These are phyloP conservation scores for Apistogramma diplotaenia DNA, from an alignment of 2,113 vertebrate genomes.

Conservation along the genomic window DNA sequence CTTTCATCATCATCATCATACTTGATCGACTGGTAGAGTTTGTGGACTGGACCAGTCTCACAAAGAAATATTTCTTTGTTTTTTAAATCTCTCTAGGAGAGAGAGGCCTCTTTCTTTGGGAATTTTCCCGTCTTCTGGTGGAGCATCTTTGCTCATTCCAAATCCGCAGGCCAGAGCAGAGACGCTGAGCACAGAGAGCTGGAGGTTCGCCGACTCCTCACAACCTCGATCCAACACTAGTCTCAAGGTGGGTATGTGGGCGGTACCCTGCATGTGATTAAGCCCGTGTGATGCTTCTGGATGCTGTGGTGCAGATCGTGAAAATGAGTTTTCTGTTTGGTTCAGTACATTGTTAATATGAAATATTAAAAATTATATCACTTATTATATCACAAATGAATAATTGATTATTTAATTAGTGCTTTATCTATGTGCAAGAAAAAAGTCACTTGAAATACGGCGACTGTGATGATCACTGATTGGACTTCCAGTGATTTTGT, in stretches of 20 bases:
- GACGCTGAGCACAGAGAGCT: constrained; percentile 83
- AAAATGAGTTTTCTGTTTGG: neutral
- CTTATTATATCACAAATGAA: neutral
- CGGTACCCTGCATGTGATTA: neutral
- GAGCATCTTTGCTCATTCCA: constrained; percentile 77
- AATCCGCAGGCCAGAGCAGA: constrained; percentile 83
- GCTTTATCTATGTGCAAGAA: neutral
- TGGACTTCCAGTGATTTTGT: neutral
- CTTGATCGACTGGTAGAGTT: rapidly evolving
- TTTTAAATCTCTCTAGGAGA: constrained; percentile 76
- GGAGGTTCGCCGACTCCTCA: constrained; percentile 87
- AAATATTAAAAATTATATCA: neutral
- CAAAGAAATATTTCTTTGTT: neutral
- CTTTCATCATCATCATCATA: neutral
- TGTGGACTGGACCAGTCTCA: neutral
- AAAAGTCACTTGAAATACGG: neutral
- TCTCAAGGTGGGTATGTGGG: constrained; percentile 86
- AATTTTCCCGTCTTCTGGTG: constrained; percentile 84
- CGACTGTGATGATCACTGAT: neutral
- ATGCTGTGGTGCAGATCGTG: neutral
- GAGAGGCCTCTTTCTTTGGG: constrained; percentile 95
- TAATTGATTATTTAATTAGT: neutral
- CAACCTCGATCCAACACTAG: constrained; percentile 88
- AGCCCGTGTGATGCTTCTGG: neutral
- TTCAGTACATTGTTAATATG: neutral